These are phyloP conservation scores for Girardinus metallicus DNA, from an alignment of 2,797 vertebrate genomes.

Conservation along the genomic window DNA sequence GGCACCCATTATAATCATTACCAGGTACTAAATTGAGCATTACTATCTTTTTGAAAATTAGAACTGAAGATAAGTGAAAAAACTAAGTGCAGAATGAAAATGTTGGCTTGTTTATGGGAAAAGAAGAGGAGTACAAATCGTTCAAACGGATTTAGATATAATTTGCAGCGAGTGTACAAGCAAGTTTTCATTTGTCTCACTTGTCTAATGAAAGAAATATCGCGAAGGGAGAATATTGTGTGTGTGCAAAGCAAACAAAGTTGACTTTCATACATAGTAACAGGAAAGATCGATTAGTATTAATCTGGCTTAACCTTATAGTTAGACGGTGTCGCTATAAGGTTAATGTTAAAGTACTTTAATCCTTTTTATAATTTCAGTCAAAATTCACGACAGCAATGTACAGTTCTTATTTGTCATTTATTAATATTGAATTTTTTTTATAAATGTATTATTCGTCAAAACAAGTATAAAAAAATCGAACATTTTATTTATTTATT, in stretches of 20 bases:
- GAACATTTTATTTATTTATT: background rate
- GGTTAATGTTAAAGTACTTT: background rate
- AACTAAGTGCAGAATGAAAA: background rate
- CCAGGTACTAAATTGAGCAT: background rate
- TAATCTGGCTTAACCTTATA: background rate
- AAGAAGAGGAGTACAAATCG: background rate
- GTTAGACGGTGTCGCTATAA: background rate
- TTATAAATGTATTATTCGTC: background rate
- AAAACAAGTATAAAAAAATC: background rate
- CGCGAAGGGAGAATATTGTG: slow-evolving; percentile 6
- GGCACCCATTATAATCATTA: background rate
- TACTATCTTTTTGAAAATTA: background rate
- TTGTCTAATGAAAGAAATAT: background rate
- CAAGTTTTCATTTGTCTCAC: background rate
- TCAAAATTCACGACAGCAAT: background rate
- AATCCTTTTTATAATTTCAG: background rate
- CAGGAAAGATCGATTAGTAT: background rate
- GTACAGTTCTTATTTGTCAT: too few species aligned
- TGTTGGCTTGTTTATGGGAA: background rate
- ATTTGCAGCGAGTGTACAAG: slow-evolving; percentile 12
- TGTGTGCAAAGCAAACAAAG: background rate
- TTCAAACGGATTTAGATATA: background rate
- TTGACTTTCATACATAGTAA: background rate
- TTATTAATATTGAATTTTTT: background rate
- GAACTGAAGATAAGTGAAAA: background rate